Base-by-base conservation (phyloP, 2,888 invertebrate species). In the Hypercompe scribonia region DNA sequence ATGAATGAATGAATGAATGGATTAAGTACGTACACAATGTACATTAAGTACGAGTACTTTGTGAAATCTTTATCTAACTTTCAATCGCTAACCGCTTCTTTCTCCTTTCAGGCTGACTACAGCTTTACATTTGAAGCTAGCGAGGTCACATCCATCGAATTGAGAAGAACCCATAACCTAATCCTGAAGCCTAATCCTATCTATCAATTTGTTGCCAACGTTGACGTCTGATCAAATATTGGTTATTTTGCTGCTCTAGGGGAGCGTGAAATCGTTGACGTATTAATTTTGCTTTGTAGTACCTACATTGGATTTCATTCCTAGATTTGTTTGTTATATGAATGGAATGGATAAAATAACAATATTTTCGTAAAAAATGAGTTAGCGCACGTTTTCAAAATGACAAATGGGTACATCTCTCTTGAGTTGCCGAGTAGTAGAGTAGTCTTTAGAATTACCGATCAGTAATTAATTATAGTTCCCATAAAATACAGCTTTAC, bases 171-270 rank as follows among this genome's bases (percentile, higher is more conserved):
- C 81, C 73, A 82, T 84, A 85, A 83, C 74, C 74, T 80, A 78
- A 84, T 81, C 78, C 72, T 69, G 61, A 70, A 77, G 66, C 76
- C 67, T 79, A 81, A 85, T 80, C 73, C 76, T 76, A 78, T 84
- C 74, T 74, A 78, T 71, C 76, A 84, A 84, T 84, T 82, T 82
- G 80, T 81, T 75, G 73, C 69, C 68, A 74, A 75, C 70, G 68
- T 76, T 75, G 72, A 69, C 75, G 75, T 78, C 72, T 80, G 68
- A 74, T 72, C 74, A 67, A 71, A 80, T 65, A 68, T 78, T 78
- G 64, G 64, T 28, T 54, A 61, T 68, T 36, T 58, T 24, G 28
- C 69, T 61, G 58, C 61, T 67, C 61, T 65, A 70, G 4, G 46
- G 36, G 63, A 72, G 13, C 61, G 36, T 66, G 54, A 65, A 73